Base-by-base conservation (phyloP, 2,888 invertebrate genomes). In the Heliconius hortense region DNA sequence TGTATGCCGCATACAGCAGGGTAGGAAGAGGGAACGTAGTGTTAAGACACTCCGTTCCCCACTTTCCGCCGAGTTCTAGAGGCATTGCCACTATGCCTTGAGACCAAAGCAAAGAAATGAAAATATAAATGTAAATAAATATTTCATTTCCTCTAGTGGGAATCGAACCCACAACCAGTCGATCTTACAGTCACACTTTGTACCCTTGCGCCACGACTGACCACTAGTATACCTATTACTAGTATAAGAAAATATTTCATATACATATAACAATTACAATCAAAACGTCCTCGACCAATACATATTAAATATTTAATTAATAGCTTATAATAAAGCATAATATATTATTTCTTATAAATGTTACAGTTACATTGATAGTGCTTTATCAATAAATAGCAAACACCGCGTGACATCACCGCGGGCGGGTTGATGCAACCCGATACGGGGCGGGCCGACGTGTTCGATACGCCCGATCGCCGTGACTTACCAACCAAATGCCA, bases 401-500 rank as follows among this genome's bases (percentile, higher is more conserved):
- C 83, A 84, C 83, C 83, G 82, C 82, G 84, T 84, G 86, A 86
- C 86, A 87, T 85, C 85, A 87, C 83, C 82, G 80, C 82, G 82
- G 83, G 82, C 84, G 74, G 87, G 87, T 89, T 90, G 90, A 89
- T 87, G 88, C 84, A 87, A 86, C 82, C 84, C 82, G 82, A 86
- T 88, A 85, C 82, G 79, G 79, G 77, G 77, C 77, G 76, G 77
- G 79, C 60, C 59, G 60, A 71, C 43, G 35, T 71, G 73, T 59
- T 72, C 77, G 76, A 77, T 75, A 72, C 75, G 73, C 81, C 80
- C 84, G 84, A 86, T 86, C 87, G 86, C 87, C 82, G 89, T 90
- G 91, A 91, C 90, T 90, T 91, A 91, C 91, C 90, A 86, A 90
- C 89, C 88, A 87, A 90, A 89, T 89, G 88, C 87, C 85, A 86